Conservation (phyloP, 2,113 vertebrate genomes). For the Oryzias curvinotus region DNA sequence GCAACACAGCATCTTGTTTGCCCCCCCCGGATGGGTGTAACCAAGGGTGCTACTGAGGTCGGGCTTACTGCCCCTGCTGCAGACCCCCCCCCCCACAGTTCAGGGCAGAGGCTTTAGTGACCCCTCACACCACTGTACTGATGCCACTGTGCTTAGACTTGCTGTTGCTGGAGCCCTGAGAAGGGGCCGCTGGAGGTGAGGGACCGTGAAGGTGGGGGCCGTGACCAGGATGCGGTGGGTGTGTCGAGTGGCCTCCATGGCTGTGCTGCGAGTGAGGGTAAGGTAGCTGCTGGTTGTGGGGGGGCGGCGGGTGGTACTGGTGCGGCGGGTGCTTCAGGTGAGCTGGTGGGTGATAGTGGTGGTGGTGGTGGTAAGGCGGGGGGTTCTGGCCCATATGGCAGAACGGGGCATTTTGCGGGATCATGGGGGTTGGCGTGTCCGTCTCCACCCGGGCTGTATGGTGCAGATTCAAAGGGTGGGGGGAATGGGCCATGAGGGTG, state of each 20-base stretch:
- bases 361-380: slow-evolving; percentile 93
- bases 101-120: slow-evolving; percentile 40
- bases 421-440: slow-evolving; percentile 72
- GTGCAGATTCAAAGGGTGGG: slow-evolving; percentile 77
- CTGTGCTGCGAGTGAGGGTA: slow-evolving; percentile 72
- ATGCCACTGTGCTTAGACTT: slow-evolving; percentile 97
- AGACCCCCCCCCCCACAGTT: slow-evolving; percentile 7
- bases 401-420: slow-evolving; percentile 84
- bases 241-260: slow-evolving; percentile 75
- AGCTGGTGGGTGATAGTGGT: slow-evolving; percentile 91
- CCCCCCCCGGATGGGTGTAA: slow-evolving; percentile 1
- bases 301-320: slow-evolving; percentile 78
- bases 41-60: not conserved
- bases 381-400: slow-evolving; percentile 90
- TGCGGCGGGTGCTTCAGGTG: slow-evolving; percentile 83
- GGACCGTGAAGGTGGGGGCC: slow-evolving; percentile 83
- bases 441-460: slow-evolving; percentile 80
- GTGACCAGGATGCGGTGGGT: slow-evolving; percentile 75
- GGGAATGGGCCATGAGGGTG: slow-evolving; percentile 79
- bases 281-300: slow-evolving; percentile 75
- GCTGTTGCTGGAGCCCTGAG: slow-evolving; percentile 72
- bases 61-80: slow-evolving; percentile 33
- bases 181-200: slow-evolving; percentile 35
- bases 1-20: slow-evolving; percentile 6
- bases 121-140: slow-evolving; percentile 89